A percentile compares a stretch with the other conserved stretches of the same genome.
phyloP scores from a whole-genome alignment of 2,888 invertebrate genomes.

The Nebria salina region DNA sequence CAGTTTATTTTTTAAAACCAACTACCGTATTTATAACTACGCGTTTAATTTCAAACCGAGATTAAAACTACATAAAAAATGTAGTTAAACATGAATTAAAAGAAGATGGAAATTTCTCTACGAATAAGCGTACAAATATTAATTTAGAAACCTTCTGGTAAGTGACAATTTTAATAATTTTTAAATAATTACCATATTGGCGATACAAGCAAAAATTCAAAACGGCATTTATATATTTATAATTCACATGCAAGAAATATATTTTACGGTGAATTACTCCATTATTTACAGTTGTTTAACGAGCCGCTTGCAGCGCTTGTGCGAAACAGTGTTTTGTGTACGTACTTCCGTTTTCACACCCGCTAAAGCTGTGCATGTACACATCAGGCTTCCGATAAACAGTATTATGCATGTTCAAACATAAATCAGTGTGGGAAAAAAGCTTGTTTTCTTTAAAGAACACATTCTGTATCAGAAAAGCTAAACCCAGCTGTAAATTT shows the following conservation, averaged over 20 bases:
- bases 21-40: too few species aligned
- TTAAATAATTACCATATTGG: too few species aligned
- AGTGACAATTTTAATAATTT: too few species aligned
- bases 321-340: not conserved
- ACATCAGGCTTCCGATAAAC: slow-evolving; percentile 44
- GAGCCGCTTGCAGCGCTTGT: not conserved
- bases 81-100: too few species aligned
- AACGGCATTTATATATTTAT: not conserved
- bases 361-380: slow-evolving; percentile 21
- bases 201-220: not conserved
- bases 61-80: too few species aligned
- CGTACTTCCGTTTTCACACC: not conserved
- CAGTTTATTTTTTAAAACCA: too few species aligned
- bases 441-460: slow-evolving; percentile 44
- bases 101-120: too few species aligned
- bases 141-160: too few species aligned
- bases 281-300: not conserved
- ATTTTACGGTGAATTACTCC: not conserved
- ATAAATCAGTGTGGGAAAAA: slow-evolving; percentile 44
- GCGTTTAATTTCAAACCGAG: too few species aligned
- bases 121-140: too few species aligned
- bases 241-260: not conserved
- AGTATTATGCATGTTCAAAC: slow-evolving; percentile 45
- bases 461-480: slow-evolving; percentile 26
- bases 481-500: slow-evolving; percentile 41